phyloP scores from a whole-genome alignment of 2,888 invertebrate genomes.

The Osmoderma eremita region DNA sequence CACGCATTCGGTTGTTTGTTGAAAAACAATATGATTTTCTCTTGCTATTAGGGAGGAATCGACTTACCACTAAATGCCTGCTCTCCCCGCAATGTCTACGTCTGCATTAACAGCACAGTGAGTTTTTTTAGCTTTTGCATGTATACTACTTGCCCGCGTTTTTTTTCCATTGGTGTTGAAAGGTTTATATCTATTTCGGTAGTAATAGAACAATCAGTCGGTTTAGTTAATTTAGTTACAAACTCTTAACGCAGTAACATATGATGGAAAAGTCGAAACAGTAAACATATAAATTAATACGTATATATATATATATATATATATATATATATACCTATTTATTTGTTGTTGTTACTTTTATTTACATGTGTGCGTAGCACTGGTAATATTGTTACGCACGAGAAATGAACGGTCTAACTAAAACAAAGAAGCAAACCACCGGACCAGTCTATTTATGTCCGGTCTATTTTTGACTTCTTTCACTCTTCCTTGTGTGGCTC shows the following conservation, averaged over 20 bases:
- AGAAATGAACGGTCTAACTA: neutral
- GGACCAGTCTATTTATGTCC: constrained; percentile 31
- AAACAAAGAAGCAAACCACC: constrained; percentile 20
- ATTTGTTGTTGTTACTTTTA: no score
- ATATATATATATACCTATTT: no score
- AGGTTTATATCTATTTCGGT: no score
- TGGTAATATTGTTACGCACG: no score
- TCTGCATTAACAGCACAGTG: constrained; percentile 50
- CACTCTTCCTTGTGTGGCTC: constrained; percentile 12
- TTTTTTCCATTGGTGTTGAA: constrained; percentile 20
- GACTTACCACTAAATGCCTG: constrained; percentile 47
- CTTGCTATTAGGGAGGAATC: constrained; percentile 48
- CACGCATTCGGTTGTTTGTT: constrained; percentile 5
- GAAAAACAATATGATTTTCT: constrained; percentile 40
- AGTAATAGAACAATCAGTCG: no score
- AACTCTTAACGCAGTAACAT: no score
- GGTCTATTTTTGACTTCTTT: constrained; percentile 32
- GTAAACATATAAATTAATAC: no score
- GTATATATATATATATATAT: no score
- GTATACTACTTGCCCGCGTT: no score
- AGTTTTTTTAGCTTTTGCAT: constrained; percentile 45
- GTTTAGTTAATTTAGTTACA: no score
- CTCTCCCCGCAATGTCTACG: constrained; percentile 48
- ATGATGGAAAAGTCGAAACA: no score
- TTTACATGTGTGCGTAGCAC: no score